phyloP scores from a whole-genome alignment of 1,140 invertebrate species.

The Drosophila kikkawai region DNA sequence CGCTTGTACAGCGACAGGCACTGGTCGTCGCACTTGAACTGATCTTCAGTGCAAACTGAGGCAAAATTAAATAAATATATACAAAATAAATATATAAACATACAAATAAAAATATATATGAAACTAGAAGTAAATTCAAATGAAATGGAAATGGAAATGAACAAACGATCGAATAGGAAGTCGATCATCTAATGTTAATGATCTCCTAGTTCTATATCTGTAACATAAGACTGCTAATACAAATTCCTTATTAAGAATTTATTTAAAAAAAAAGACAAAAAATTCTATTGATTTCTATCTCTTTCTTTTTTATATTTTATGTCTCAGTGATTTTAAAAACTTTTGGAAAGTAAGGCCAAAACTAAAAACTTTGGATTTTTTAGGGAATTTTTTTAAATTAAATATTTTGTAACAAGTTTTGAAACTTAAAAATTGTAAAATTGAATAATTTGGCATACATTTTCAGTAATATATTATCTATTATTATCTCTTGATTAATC shows the following conservation, averaged over 20 bases:
- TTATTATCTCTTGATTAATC: too few relatives aligned
- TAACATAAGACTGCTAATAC: too few relatives aligned
- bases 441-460: too few relatives aligned
- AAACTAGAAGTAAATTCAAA: conserved; percentile 25
- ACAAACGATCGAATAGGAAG: background rate
- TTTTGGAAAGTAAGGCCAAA: background rate
- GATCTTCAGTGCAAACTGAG: conserved; percentile 86
- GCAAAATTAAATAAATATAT: conserved; percentile 24
- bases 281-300: too few relatives aligned
- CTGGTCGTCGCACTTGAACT: conserved; percentile 87
- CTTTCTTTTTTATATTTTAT: too few relatives aligned
- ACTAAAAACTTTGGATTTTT: background rate
- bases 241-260: too few relatives aligned
- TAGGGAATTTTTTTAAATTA: background rate
- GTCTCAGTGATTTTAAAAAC: background rate
- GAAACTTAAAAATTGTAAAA: too few relatives aligned
- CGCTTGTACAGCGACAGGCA: conserved; percentile 85
- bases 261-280: too few relatives aligned
- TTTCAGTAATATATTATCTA: too few relatives aligned
- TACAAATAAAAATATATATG: conserved; percentile 22
- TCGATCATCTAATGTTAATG: background rate
- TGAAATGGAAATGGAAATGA: conserved; percentile 27
- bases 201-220: background rate
- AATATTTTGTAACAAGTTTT: too few relatives aligned
- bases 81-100: conserved; percentile 10